phyloP scores from a whole-genome alignment of 2,888 invertebrate genomes.

The Tyria jacobaeae region DNA sequence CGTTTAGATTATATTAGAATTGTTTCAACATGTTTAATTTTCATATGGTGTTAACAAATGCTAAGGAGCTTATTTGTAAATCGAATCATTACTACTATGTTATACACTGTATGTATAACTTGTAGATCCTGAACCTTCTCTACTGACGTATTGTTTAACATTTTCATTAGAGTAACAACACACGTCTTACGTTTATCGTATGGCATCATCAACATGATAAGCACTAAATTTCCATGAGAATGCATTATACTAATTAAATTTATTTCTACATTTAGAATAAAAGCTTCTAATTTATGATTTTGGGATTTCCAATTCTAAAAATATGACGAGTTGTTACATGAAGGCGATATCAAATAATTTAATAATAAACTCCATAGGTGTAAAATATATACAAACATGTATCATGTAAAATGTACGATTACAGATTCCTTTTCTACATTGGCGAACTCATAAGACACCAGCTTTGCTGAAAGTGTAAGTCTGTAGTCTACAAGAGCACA shows the following conservation, averaged over 20 bases:
- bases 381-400: no score
- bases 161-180: constrained; percentile 40
- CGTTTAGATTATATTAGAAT: background rate
- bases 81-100: background rate
- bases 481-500: no score
- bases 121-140: constrained; percentile 32
- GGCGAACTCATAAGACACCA: no score
- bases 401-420: no score
- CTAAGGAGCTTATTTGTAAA: background rate
- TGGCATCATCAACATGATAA: constrained; percentile 26
- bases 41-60: background rate
- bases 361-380: no score
- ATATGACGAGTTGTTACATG: background rate
- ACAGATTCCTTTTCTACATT: no score
- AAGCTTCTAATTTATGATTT: background rate
- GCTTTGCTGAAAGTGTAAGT: no score
- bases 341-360: background rate
- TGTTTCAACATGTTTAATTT: background rate
- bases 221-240: constrained; percentile 28
- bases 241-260: constrained; percentile 32
- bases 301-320: background rate
- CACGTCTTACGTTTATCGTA: constrained; percentile 33
- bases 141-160: constrained; percentile 35
- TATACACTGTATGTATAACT: constrained; percentile 1
- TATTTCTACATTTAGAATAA: constrained; percentile 11